These are phyloP conservation scores for Pegoplata infirma DNA, from an alignment of 2,888 invertebrate genomes.

Conservation along the genomic window DNA sequence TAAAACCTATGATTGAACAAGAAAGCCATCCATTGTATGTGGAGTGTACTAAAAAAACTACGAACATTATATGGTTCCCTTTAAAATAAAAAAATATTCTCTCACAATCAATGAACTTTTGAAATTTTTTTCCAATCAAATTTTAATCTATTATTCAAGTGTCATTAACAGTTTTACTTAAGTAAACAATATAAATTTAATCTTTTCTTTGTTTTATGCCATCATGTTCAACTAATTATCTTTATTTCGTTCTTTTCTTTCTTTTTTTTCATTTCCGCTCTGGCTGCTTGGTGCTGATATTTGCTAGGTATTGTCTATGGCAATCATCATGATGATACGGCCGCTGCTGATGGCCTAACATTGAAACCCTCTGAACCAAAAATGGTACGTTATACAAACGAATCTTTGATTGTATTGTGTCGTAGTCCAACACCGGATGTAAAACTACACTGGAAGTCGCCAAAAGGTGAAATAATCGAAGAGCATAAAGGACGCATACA, in stretches of 20 bases:
- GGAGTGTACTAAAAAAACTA: too few species aligned
- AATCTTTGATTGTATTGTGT: constrained; percentile 78
- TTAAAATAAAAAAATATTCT: too few species aligned
- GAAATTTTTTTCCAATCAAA: neutral
- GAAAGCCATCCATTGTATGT: too few species aligned
- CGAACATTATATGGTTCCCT: too few species aligned
- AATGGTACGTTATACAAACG: constrained; percentile 78
- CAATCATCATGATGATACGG: constrained; percentile 69
- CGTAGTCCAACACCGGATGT: constrained; percentile 70
- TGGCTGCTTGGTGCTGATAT: constrained; percentile 30
- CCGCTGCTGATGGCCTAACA: constrained; percentile 65
- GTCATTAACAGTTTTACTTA: constrained; percentile 40
- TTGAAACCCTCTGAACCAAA: constrained; percentile 74
- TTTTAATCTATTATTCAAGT: constrained; percentile 29
- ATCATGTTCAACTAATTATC: constrained; percentile 56
- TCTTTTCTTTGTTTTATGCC: constrained; percentile 48
- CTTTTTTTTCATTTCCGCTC: constrained; percentile 20
- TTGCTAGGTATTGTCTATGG: constrained; percentile 70
- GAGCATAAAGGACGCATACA: constrained; percentile 78
- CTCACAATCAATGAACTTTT: neutral
- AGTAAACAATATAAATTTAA: constrained; percentile 50
- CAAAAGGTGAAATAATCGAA: constrained; percentile 75
- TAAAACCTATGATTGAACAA: too few species aligned
- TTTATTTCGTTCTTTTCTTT: constrained; percentile 28
- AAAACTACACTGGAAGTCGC: constrained; percentile 77